A percentile compares a stretch with the other conserved stretches of the same genome.
phyloP scores from a whole-genome alignment of 2,113 vertebrate genomes.

The Nicator chloris region DNA sequence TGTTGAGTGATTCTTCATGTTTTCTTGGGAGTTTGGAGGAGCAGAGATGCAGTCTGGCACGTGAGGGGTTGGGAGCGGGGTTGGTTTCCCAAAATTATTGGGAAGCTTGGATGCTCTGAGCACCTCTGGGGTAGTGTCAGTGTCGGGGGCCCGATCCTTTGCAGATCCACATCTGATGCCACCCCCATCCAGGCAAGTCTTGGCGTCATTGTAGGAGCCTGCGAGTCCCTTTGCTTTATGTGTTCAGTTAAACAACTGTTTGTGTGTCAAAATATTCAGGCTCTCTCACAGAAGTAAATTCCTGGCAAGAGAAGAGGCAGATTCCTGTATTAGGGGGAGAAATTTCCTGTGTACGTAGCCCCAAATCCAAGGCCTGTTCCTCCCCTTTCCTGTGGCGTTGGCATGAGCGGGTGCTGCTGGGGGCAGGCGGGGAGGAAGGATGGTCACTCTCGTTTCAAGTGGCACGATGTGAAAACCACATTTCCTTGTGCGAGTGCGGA shows the following conservation, averaged over 20 bases:
- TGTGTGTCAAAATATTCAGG: neutral
- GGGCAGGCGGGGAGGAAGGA: neutral
- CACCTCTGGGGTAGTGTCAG: rapidly evolving
- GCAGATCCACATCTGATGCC: neutral
- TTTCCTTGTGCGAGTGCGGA: neutral
- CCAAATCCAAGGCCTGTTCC: neutral
- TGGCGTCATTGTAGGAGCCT: neutral
- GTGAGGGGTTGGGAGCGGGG: neutral
- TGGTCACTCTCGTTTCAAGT: neutral
- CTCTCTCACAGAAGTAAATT: neutral
- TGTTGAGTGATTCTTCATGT: slow-evolving; percentile 56
- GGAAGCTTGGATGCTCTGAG: neutral
- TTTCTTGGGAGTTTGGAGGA: slow-evolving; percentile 55
- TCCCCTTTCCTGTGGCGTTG: rapidly evolving
- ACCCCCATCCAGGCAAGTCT: neutral
- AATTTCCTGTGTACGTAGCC: neutral
- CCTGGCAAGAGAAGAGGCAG: neutral
- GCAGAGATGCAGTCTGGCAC: neutral
- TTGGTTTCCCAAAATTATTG: neutral
- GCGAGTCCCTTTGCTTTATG: neutral
- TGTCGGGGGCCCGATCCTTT: neutral
- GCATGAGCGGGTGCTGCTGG: neutral
- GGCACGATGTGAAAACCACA: neutral
- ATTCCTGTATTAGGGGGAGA: neutral
- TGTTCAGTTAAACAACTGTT: neutral